Base-by-base conservation (phyloP, 2,113 vertebrate species). In the Psammodynastes pulverulentus region DNA sequence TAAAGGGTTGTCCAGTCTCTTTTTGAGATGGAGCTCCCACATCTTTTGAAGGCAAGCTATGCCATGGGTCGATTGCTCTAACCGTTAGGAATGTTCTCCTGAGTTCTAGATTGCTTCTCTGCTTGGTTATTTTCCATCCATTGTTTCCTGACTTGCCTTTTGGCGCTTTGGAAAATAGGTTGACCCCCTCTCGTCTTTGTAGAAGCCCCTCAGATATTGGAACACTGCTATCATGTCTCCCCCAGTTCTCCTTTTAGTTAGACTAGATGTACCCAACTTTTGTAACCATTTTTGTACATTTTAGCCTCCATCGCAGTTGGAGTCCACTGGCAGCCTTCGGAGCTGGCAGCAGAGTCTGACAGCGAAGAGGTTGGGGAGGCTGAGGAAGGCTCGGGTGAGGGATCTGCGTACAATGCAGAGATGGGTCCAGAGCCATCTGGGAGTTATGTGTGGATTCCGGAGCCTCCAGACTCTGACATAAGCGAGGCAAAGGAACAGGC, bases 171-270 rank as follows among this genome's bases (percentile, higher is more conserved):
- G 26, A 29, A 4, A 62, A 62, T 62, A 62, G 26, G 13, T 62
- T n/a, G 9, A 56, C 5, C 6, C 0, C 5, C 5, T 26, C 1
- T 10, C 1, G 0, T 4, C 56, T 62, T 62, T 12, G 56, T 29
- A 29, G 56, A 9, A 62, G 56, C 9, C 9, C 9, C 26, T n/a
- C 10, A 62, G 1, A 62, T 62, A 62, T 13, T 62, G 26, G 58
- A n/a, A 62, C 26, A 62, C 4, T n/a, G 1, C 10, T n/a, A n/a
- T n/a, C 4, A 5, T 13, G 12, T n/a, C 10, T 62, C 29, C 26
- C 26, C 26, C n/a, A n/a, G 26, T 13, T 5, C 29, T n/a, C 26
- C 26, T 13, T 24, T 56, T 24, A 2, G 2, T 62, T 29, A 62
- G 4, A 62, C 10, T 62, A n/a, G 58, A 13, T 10, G 13, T n/a